These are phyloP conservation scores for Neuroterus valhalla DNA, from an alignment of 1,140 invertebrate species.

Conservation along the genomic window DNA sequence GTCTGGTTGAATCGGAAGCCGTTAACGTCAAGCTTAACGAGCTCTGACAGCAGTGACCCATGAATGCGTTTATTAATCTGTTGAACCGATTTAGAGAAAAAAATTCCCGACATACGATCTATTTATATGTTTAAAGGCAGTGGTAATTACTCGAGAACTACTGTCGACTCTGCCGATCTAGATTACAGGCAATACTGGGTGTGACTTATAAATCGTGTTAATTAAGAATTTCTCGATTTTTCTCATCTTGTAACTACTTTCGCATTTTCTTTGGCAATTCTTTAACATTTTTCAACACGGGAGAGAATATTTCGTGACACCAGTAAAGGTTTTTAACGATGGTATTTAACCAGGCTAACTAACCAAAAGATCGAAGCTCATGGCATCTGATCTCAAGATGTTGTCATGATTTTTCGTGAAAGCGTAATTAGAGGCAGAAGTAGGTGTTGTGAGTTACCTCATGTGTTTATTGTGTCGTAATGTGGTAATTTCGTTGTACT, in stretches of 20 bases:
- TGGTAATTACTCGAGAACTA: neutral
- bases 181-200: neutral
- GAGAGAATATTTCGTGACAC: neutral
- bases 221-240: conserved; percentile 5
- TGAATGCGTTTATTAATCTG: conserved; percentile 61
- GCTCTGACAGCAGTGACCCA: conserved; percentile 54
- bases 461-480: too few species aligned
- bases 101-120: neutral
- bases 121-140: conserved; percentile 2
- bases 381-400: too few species aligned
- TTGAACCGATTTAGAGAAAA: conserved; percentile 48
- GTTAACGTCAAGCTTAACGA: conserved; percentile 37
- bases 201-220: neutral
- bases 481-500: too few species aligned
- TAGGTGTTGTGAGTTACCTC: too few species aligned
- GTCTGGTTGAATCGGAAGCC: neutral
- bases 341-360: neutral
- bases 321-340: neutral
- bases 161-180: conserved; percentile 12
- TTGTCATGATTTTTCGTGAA: too few species aligned
- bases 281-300: neutral
- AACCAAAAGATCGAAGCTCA: too few species aligned
- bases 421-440: too few species aligned
- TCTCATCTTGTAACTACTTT: neutral
- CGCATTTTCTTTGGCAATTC: neutral